phyloP scores from a whole-genome alignment of 2,888 invertebrate species.

The Epirrita christyi region DNA sequence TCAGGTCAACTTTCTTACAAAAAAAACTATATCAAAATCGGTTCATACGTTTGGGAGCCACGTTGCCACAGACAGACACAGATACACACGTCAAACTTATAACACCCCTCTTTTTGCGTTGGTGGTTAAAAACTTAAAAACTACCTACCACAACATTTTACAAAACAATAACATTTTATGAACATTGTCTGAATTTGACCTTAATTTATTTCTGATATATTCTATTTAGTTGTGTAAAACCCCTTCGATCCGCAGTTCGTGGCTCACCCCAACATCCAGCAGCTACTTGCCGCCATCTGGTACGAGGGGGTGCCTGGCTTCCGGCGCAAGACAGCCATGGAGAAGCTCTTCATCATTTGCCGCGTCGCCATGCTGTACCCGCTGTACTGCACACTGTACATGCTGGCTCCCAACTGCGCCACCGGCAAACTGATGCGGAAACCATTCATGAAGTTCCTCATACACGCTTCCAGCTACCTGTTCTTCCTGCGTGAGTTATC shows the following conservation, averaged over 20 bases:
- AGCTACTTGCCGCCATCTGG: slow-evolving; percentile 95
- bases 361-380: slow-evolving; percentile 94
- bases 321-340: slow-evolving; percentile 90
- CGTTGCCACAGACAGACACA: too few species aligned
- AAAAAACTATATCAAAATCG: too few species aligned
- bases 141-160: too few species aligned
- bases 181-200: too few species aligned
- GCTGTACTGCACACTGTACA: slow-evolving; percentile 93
- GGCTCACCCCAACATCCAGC: slow-evolving; percentile 98
- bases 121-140: too few species aligned
- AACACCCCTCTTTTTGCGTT: too few species aligned
- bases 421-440: slow-evolving; percentile 94
- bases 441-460: slow-evolving; percentile 98
- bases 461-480: slow-evolving; percentile 96
- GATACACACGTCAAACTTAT: too few species aligned
- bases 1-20: too few species aligned
- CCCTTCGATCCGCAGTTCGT: slow-evolving; percentile 89
- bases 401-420: slow-evolving; percentile 92
- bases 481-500: slow-evolving; percentile 97
- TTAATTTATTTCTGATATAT: too few species aligned
- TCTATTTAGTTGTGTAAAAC: too few species aligned
- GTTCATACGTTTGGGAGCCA: too few species aligned
- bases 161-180: too few species aligned
- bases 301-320: slow-evolving; percentile 98
- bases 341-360: slow-evolving; percentile 89